phyloP scores from a whole-genome alignment of 2,113 vertebrate species.

The Ondatra zibethicus region DNA sequence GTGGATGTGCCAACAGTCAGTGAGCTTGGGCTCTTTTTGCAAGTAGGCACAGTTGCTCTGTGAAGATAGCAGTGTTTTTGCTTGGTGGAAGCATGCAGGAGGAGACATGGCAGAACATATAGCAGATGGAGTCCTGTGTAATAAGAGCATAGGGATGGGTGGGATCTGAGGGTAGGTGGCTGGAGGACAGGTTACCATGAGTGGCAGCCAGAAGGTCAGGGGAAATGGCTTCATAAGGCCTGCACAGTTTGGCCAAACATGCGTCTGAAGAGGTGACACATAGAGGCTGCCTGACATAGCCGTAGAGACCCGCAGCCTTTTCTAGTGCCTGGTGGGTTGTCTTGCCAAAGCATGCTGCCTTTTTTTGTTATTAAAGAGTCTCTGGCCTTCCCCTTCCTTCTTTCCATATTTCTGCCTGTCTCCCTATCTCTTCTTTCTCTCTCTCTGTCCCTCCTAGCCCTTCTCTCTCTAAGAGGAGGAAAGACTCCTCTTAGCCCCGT shows the following conservation, averaged over 20 bases:
- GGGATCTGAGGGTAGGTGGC: not conserved
- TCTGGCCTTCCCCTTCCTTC: not conserved
- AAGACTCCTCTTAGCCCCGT: not conserved
- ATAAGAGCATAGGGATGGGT: not conserved
- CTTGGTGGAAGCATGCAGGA: not conserved
- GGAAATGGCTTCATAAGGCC: not conserved
- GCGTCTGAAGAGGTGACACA: not conserved
- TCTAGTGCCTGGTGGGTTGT: not conserved
- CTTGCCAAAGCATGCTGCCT: not conserved
- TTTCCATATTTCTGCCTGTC: not conserved
- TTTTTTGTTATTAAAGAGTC: not conserved
- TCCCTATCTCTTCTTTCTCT: rapidly evolving
- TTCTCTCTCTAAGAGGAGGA: not conserved
- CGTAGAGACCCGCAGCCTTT: not conserved
- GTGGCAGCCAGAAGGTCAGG: not conserved
- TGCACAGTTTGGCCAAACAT: not conserved
- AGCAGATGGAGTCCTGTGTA: not conserved
- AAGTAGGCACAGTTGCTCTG: not conserved
- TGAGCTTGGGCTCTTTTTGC: not conserved
- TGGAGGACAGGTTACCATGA: not conserved
- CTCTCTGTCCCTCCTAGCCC: too few species aligned
- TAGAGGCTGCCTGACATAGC: not conserved
- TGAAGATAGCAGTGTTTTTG: not conserved
- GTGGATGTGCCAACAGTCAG: not conserved
- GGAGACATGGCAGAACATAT: not conserved